These are phyloP conservation scores for Mamestra configurata DNA, from an alignment of 1,140 invertebrate species.

Conservation along the genomic window DNA sequence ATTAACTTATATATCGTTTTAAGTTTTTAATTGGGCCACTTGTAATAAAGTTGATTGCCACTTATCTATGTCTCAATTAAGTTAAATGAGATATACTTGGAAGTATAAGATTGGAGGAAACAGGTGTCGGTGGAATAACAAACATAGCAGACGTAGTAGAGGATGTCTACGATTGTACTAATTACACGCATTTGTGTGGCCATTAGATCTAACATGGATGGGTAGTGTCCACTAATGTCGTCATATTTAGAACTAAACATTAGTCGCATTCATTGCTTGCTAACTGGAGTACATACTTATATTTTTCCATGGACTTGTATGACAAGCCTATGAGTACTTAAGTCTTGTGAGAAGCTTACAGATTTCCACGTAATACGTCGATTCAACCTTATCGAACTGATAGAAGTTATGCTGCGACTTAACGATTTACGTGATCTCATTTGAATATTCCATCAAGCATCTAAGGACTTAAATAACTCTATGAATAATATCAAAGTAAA, in stretches of 20 bases:
- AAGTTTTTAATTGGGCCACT: conserved; percentile 58
- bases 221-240: conserved; percentile 20
- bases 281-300: not conserved
- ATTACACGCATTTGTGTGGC: conserved; percentile 36
- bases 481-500: conserved; percentile 55
- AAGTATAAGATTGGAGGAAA: conserved; percentile 45
- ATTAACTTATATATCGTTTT: conserved; percentile 60
- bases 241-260: conserved; percentile 24
- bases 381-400: conserved; percentile 1
- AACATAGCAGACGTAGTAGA: conserved; percentile 29
- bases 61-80: conserved; percentile 61
- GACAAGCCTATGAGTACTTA: not conserved
- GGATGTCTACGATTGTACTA: conserved; percentile 37
- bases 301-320: not conserved
- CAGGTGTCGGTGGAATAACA: conserved; percentile 49
- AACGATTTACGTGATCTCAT: conserved; percentile 30
- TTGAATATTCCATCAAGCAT: conserved; percentile 41
- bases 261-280: not conserved
- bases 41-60: conserved; percentile 61
- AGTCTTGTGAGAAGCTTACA: not conserved
- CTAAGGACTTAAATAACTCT: conserved; percentile 23
- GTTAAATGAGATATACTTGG: conserved; percentile 42
- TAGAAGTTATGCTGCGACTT: conserved; percentile 9
- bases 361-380: not conserved
- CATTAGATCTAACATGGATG: conserved; percentile 40